Evolutionary conservation across 1,140 invertebrate genomes (phyloP).

Genomic region (Anagrus nilaparvatae): DNA sequence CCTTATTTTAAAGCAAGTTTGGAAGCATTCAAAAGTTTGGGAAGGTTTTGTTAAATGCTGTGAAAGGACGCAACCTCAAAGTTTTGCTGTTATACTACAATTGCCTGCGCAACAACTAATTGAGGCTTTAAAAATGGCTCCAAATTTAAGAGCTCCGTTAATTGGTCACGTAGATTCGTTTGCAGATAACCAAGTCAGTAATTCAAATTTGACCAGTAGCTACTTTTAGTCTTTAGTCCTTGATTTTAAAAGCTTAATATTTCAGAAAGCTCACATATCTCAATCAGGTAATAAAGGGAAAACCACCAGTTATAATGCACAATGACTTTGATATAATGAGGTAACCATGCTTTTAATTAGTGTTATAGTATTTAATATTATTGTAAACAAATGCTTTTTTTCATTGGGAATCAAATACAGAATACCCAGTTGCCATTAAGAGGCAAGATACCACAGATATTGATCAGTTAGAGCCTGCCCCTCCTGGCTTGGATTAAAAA

Average conservation of each 20-base stretch:
- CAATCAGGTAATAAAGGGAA: slow-evolving; percentile 40
- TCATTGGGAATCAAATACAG: no score
- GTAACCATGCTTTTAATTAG: no score
- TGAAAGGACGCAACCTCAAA: slow-evolving; percentile 81
- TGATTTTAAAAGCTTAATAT: no score
- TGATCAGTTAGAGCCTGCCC: slow-evolving; percentile 37
- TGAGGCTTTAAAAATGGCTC: slow-evolving; percentile 64
- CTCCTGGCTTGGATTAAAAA: slow-evolving; percentile 39
- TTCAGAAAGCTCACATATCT: slow-evolving; percentile 46
- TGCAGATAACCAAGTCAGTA: slow-evolving; percentile 68
- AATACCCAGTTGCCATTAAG: no score
- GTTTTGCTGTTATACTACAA: slow-evolving; percentile 76
- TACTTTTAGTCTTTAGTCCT: no score
- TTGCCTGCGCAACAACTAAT: slow-evolving; percentile 68
- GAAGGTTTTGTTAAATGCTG: slow-evolving; percentile 96
- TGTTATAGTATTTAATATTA: no score
- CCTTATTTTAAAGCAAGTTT: slow-evolving; percentile 86
- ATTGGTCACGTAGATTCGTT: slow-evolving; percentile 64
- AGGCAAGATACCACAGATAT: slow-evolving; percentile 32
- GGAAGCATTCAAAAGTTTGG: slow-evolving; percentile 94
- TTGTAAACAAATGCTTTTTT: no score
- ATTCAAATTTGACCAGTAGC: no score
- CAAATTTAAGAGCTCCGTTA: slow-evolving; percentile 62
- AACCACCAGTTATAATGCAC: slow-evolving; percentile 28
- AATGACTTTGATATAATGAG: slow-evolving; percentile 41